phyloP scores from a whole-genome alignment of 2,888 invertebrate species.

The Trissoscelio sp. region DNA sequence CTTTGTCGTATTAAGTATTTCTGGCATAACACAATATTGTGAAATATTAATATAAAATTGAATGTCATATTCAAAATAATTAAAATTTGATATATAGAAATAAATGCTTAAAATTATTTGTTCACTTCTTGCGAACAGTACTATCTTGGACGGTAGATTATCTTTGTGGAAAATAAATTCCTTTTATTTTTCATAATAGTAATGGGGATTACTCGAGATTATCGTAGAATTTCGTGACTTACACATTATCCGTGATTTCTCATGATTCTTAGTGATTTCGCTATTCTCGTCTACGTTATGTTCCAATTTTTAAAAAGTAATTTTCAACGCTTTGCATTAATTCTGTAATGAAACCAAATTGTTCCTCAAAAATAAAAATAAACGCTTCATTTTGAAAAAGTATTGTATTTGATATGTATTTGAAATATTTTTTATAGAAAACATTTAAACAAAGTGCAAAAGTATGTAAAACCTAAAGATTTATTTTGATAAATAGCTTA shows the following conservation, averaged over 20 bases:
- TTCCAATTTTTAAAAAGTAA: background rate
- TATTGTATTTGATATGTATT: too few relatives aligned
- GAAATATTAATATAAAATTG: too few relatives aligned
- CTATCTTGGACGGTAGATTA: background rate
- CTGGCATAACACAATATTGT: too few relatives aligned
- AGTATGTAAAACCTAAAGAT: constrained; percentile 10
- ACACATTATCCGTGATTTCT: background rate
- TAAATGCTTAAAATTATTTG: too few relatives aligned
- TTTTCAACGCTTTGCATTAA: too few relatives aligned
- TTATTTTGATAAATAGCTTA: constrained; percentile 55
- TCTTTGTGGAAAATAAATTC: background rate
- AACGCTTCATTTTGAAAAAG: too few relatives aligned
- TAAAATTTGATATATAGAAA: too few relatives aligned
- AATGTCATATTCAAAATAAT: too few relatives aligned
- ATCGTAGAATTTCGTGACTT: background rate
- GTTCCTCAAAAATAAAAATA: too few relatives aligned
- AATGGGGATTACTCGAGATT: background rate
- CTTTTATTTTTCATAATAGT: background rate
- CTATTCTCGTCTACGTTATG: background rate
- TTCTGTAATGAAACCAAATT: too few relatives aligned
- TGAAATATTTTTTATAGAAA: background rate
- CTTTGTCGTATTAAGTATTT: too few relatives aligned
- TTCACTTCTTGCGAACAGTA: too few relatives aligned
- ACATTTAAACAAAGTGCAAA: background rate
- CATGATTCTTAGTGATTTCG: background rate